These are phyloP conservation scores for Platygyra sinensis DNA, from an alignment of 64 coral and sea anemone species.

Conservation along the genomic window DNA sequence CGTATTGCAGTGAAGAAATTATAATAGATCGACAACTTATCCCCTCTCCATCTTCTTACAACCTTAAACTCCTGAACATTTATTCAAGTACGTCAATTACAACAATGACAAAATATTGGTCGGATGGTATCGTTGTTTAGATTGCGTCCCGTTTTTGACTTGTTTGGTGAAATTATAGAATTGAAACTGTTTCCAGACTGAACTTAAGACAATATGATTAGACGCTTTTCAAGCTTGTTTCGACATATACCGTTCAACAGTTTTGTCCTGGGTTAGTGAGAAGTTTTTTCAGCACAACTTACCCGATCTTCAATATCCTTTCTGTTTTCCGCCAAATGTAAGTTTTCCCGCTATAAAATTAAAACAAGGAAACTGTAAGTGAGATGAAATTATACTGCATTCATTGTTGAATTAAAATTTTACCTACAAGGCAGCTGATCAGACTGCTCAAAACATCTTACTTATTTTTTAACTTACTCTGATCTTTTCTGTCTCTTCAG, in stretches of 20 bases:
- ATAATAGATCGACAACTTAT: too few relatives aligned
- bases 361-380: background rate
- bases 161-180: too few relatives aligned
- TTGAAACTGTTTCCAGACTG: too few relatives aligned
- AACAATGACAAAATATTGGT: too few relatives aligned
- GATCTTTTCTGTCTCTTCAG: conserved; percentile 9
- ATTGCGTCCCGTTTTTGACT: too few relatives aligned
- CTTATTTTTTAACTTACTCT: background rate
- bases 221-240: background rate
- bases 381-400: background rate
- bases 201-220: background rate
- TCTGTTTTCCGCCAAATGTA: background rate
- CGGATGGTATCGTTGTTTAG: too few relatives aligned
- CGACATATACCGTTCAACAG: background rate
- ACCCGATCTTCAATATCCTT: background rate
- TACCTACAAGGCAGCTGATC: background rate
- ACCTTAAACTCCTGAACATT: too few relatives aligned
- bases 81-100: too few relatives aligned
- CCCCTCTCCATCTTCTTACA: too few relatives aligned
- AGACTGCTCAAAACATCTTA: background rate
- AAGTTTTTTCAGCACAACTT: background rate
- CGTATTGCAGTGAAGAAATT: too few relatives aligned
- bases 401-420: too few relatives aligned
- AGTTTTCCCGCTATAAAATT: background rate
- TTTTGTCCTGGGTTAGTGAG: background rate